Base-by-base conservation (phyloP, 1,140 invertebrate species). In the Drosophila erecta region DNA sequence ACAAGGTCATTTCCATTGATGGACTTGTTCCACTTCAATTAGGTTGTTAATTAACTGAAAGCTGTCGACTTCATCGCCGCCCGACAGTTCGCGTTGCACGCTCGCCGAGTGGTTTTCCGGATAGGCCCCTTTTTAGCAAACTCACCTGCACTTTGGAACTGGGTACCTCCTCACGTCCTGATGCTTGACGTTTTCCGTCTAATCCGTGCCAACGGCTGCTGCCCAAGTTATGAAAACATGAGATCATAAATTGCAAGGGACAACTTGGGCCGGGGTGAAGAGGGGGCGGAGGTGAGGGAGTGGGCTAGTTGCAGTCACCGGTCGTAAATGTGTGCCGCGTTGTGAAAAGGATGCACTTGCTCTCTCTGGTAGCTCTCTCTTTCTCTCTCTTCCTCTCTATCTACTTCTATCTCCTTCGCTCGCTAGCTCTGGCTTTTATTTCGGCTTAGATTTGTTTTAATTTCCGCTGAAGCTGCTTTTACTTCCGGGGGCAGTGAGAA, bases 381-480 rank as follows among this genome's bases (percentile, higher is more conserved):
- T n/a, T 11, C 7, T 30, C n/a, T 30, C 2, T n/a, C 35, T 37
- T n/a, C 47, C 27, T 33, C 40, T 56, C 35, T 30, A 30, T 8
- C 7, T 8, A 30, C 35, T 12, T 38, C 37, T 38, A 38, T 15
- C 40, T 30, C 40, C 38, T 12, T 30, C 50, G 37, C 30, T 51
- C 22, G 35, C 35, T 47, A 24, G 27, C 35, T 40, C 27, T 54
- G 27, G 22, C 37, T 64, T 65, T 49, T 57, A 70, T 47, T 84
- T 77, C 62, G 40, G 53, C 79, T 84, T 62, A 71, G 75, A 83
- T 83, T 84, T 76, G 79, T 62, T 67, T 80, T 83, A 81, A 78
- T 81, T 84, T 83, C 80, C 80, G 80, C 55, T 66, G 80, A 75
- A 70, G 65, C 67, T 75, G 80, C 70, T 80, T 61, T 44, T 56